Evolutionary conservation across 2,113 vertebrate species (phyloP), one percentile per base, ranked within the genome.

Genomic region (Ifrita kowaldi): DNA sequence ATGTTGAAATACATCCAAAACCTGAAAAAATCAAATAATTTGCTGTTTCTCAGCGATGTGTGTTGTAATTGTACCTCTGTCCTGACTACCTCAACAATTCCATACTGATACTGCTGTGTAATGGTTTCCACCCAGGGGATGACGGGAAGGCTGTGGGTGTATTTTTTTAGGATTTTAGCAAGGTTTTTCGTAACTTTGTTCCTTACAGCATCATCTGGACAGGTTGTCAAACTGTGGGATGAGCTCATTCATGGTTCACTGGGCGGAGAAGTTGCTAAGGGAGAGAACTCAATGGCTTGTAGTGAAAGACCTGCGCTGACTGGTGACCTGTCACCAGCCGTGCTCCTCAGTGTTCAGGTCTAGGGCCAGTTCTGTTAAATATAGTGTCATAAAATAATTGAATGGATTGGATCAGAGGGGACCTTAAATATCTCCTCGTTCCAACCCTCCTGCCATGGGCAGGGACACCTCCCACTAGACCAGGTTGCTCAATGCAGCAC

Each of bases 281-380:
- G 46, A 30, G 53, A 68, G 53, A 52, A 20, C 16, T n/a, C 9
- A 35, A 21, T 8, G 47, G 2, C 5, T 67, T 41, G 27, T 33
- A 17, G 33, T 32, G 39, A 63, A 26, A 8, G 5, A 27, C 15
- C 57, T 26, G 3, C 10, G 2, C 3, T 37, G n/a, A n/a, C 60
- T 46, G n/a, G 53, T 13, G 18, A 33, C 8, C 0, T 0, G 17
- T 41, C 12, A 20, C n/a, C 17, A 41, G 52, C 1, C 0, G 14
- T 27, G 30, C 42, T 67, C 26, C 46, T 67, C 39, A 8, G 30
- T 23, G 26, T 23, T 59, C 24, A 30, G 1, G 27, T 67, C 26
- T 21, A 49, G 56, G 42, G 12, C 14, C 10, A 23, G 49, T 56
- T 17, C 24, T 35, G 10, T 49, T 37, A 30, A 49, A 41, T 14